phyloP scores from a whole-genome alignment of 2,888 invertebrate species.

The Synergus gifuensis region DNA sequence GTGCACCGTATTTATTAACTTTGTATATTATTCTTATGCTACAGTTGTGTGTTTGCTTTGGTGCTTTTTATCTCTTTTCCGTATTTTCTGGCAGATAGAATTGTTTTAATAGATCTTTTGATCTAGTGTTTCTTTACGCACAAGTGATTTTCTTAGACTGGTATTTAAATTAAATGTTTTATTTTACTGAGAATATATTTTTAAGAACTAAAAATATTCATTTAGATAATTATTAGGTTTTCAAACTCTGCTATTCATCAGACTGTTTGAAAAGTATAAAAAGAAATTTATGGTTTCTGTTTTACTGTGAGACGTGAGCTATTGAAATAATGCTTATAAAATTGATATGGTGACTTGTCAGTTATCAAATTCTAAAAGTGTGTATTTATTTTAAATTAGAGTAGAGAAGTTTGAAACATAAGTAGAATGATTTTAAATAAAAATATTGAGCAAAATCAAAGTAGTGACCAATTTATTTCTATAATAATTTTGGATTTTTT shows the following conservation, averaged over 20 bases:
- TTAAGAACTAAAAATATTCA: background rate
- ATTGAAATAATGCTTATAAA: slow-evolving; percentile 7
- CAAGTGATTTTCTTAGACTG: slow-evolving; percentile 5
- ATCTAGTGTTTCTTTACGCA: background rate
- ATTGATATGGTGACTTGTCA: background rate
- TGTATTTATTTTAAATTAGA: slow-evolving; percentile 3
- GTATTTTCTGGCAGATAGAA: background rate
- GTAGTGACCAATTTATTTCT: slow-evolving; percentile 35
- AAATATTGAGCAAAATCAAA: slow-evolving; percentile 38
- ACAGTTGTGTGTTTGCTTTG: background rate
- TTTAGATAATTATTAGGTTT: background rate
- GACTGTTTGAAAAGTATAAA: background rate
- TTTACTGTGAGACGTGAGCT: background rate
- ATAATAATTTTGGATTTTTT: background rate
- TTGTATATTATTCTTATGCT: background rate
- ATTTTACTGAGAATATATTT: background rate
- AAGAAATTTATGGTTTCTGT: background rate
- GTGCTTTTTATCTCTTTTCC: slow-evolving; percentile 19
- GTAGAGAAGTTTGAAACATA: background rate
- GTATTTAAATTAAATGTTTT: background rate
- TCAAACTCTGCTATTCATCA: background rate
- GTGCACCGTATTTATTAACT: background rate
- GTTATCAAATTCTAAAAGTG: slow-evolving; percentile 31
- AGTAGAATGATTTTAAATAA: slow-evolving; percentile 37
- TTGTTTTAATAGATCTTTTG: slow-evolving; percentile 23